These are phyloP conservation scores for Eutolmus rufibarbis DNA, from an alignment of 2,888 invertebrate species.

Conservation along the genomic window DNA sequence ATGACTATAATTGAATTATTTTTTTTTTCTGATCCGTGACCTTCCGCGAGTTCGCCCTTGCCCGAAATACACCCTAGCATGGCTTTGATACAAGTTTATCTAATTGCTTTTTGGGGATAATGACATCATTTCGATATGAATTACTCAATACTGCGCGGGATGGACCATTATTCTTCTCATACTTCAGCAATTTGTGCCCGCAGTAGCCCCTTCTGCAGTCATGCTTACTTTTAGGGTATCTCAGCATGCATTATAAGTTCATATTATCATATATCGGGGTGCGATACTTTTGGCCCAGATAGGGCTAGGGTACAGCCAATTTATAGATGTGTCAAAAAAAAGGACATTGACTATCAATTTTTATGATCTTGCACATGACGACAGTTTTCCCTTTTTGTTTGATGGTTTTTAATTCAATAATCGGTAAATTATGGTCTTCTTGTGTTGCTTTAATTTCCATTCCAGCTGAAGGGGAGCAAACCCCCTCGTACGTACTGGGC, in stretches of 20 bases:
- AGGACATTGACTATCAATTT: constrained; percentile 46
- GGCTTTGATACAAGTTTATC: not conserved
- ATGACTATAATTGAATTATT: constrained; percentile 47
- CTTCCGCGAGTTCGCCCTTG: not conserved
- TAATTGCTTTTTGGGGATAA: constrained; percentile 18
- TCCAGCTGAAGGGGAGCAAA: not conserved
- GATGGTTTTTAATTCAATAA: constrained; percentile 46
- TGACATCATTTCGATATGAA: constrained; percentile 30
- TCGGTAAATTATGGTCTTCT: constrained; percentile 46
- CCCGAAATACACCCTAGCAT: not conserved
- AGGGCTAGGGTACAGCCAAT: constrained; percentile 9
- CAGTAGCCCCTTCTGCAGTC: not conserved
- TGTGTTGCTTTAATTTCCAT: constrained; percentile 41
- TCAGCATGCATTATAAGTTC: constrained; percentile 37
- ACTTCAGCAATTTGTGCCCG: constrained; percentile 25
- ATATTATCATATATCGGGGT: not conserved
- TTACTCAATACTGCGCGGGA: not conserved
- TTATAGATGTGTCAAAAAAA: constrained; percentile 45
- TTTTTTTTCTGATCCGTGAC: constrained; percentile 31
- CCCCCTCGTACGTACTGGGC: not conserved
- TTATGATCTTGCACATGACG: constrained; percentile 47
- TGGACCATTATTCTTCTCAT: constrained; percentile 33
- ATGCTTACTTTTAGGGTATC: constrained; percentile 29
- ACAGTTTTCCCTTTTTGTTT: constrained; percentile 45
- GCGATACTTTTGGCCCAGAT: not conserved